Base-by-base conservation (phyloP, 1,140 invertebrate species). In the Drosophila fuyamai region DNA sequence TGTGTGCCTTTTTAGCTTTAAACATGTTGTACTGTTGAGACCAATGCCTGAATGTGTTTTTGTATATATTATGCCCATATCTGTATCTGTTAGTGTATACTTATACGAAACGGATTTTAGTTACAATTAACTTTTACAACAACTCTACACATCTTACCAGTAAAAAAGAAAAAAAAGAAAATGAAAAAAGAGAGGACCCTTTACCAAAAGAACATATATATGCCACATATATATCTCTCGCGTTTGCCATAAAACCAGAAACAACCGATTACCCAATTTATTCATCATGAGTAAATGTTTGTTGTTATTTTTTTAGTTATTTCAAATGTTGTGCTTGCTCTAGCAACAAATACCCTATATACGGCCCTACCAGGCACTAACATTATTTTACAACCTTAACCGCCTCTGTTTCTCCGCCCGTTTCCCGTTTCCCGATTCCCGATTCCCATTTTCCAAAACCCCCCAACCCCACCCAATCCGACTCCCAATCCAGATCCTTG, bases 161-260 rank as follows among this genome's bases (percentile, higher is more conserved):
- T 63, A 60, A 65, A n/a, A 62, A 62, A 46, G 61, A 55, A 48
- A 61, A 70, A 80, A 59, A 68, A 60, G 50, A 56, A 58, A 61
- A 65, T 36, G 75, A 75, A 76, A 79, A 88, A 88, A 89, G 74
- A 89, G 84, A 89, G 84, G 84, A 89, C 84, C 84, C 84, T 88
- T 83, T 89, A 78, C 80, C 72, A 78, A 32, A 83, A 67, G 75
- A 63, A 48, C 27, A 51, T 35, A 71, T 59, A 58, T 80, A 32
- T 79, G 53, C 63, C 47, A 73, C 51, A 51, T 51, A 59, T 55
- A 76, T 61, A 81, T 79, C 68, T 76, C 61, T 65, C 76, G 76
- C 66, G 76, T 77, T 78, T 78, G 75, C 74, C 62, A 61, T 56
- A 59, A 53, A 76, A 74, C 48, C 32, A 63, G 46, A 73, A 73